A percentile compares a stretch with the other conserved stretches of the same genome.
Conservation (phyloP, 2,888 invertebrate species). For the Notodonta ziczac region DNA sequence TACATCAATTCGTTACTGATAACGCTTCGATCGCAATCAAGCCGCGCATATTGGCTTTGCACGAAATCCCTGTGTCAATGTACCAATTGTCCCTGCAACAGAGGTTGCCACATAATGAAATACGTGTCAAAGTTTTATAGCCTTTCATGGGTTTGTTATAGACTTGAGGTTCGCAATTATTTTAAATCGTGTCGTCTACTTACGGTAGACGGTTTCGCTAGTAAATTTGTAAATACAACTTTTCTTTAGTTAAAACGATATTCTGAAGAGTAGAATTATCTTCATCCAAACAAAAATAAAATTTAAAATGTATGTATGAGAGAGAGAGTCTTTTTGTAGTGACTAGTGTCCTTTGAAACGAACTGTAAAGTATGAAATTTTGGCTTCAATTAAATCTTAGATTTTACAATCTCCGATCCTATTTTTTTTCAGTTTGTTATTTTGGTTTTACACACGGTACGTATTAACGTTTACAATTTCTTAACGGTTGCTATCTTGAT, state of each 20-base stretch:
- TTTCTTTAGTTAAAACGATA: no score
- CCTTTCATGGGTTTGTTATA: background rate
- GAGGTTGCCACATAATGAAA: background rate
- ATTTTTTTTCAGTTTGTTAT: slow-evolving; percentile 31
- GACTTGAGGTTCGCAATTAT: background rate
- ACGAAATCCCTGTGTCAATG: slow-evolving; percentile 64
- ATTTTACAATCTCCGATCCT: slow-evolving; percentile 26
- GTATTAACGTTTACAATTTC: slow-evolving; percentile 64
- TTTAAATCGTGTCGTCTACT: background rate
- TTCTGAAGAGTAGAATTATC: no score
- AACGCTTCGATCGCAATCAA: slow-evolving; percentile 67
- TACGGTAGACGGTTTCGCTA: no score
- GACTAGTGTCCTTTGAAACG: no score
- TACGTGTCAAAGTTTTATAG: slow-evolving; percentile 1
- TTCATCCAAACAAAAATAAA: no score
- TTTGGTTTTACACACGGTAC: slow-evolving; percentile 51
- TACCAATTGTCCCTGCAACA: slow-evolving; percentile 25
- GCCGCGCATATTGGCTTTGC: slow-evolving; percentile 67
- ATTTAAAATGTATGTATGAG: no score
- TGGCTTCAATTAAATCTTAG: slow-evolving; percentile 18
- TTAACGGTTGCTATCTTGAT: slow-evolving; percentile 66
- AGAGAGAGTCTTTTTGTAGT: no score
- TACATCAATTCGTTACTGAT: slow-evolving; percentile 78
- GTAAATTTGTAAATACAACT: no score
- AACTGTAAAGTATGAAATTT: slow-evolving; percentile 7